These are phyloP conservation scores for Tetranychus urticae DNA, from an alignment of 1,140 invertebrate species.

Conservation along the genomic window DNA sequence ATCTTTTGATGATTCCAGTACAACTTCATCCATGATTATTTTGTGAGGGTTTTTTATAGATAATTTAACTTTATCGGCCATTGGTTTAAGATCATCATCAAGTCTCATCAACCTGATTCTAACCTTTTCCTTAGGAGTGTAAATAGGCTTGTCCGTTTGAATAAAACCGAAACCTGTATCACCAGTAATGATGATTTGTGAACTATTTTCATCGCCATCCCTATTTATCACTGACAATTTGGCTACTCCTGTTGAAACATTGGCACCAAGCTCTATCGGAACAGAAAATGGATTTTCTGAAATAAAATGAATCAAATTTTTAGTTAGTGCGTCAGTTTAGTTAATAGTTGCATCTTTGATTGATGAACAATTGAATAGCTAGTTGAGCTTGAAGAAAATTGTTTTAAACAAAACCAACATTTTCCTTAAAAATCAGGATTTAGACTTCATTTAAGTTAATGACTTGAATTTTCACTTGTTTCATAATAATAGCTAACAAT, in stretches of 20 bases:
- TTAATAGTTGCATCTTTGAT: too few relatives aligned
- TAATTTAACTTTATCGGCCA: constrained; percentile 4
- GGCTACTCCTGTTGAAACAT: not conserved
- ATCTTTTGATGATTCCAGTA: not conserved
- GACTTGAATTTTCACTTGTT: too few relatives aligned
- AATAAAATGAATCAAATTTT: too few relatives aligned
- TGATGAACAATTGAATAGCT: too few relatives aligned
- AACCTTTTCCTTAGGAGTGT: constrained; percentile 10
- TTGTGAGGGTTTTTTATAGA: constrained; percentile 15
- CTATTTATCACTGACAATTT: not conserved
- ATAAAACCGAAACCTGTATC: constrained; percentile 8
- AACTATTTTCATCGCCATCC: not conserved
- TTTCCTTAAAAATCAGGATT: too few relatives aligned
- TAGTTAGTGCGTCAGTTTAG: too few relatives aligned
- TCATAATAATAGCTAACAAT: too few relatives aligned
- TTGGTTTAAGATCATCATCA: constrained; percentile 8
- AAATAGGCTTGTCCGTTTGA: constrained; percentile 14
- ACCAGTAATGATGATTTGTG: not conserved
- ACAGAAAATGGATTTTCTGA: too few relatives aligned
- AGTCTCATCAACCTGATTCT: constrained; percentile 9
- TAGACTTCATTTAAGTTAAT: too few relatives aligned
- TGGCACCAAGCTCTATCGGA: too few relatives aligned
- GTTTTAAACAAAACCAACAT: too few relatives aligned
- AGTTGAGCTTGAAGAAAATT: too few relatives aligned
- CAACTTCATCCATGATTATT: constrained; percentile 8